A percentile compares a stretch with the other conserved stretches of the same genome.
Evolutionary conservation across 2,113 vertebrate species (phyloP).

Genomic region (Spheniscus mendiculus): DNA sequence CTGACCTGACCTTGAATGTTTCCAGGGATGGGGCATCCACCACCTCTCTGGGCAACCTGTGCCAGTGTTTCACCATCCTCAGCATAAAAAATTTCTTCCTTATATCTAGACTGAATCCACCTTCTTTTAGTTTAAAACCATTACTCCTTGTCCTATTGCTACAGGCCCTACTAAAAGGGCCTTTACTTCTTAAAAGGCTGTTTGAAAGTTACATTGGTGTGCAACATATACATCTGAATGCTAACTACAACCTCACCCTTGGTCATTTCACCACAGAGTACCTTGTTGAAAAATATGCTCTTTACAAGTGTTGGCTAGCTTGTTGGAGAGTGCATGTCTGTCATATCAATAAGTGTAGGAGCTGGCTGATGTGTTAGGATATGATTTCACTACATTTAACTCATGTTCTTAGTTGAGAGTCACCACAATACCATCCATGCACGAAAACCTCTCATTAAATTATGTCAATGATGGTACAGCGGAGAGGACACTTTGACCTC

Average conservation of each 20-base stretch:
- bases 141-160: rapidly evolving
- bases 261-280: background rate
- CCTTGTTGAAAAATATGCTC: background rate
- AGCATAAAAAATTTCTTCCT: background rate
- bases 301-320: background rate
- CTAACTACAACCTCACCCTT: background rate
- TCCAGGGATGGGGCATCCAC: background rate
- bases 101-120: background rate
- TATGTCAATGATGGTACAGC: background rate
- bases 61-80: background rate
- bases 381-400: background rate
- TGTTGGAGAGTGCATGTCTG: background rate
- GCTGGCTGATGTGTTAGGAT: background rate
- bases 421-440: background rate
- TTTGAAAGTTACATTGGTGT: background rate
- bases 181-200: background rate
- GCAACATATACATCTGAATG: background rate
- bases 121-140: background rate
- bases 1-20: background rate
- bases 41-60: background rate
- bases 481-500: background rate
- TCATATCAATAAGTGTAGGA: background rate
- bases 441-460: background rate
- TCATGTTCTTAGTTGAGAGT: background rate
- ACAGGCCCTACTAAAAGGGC: background rate